Evolutionary conservation across 2,888 invertebrate species (phyloP), one percentile per base, ranked within the genome.

Genomic region (Lasioglossum calceatum): DNA sequence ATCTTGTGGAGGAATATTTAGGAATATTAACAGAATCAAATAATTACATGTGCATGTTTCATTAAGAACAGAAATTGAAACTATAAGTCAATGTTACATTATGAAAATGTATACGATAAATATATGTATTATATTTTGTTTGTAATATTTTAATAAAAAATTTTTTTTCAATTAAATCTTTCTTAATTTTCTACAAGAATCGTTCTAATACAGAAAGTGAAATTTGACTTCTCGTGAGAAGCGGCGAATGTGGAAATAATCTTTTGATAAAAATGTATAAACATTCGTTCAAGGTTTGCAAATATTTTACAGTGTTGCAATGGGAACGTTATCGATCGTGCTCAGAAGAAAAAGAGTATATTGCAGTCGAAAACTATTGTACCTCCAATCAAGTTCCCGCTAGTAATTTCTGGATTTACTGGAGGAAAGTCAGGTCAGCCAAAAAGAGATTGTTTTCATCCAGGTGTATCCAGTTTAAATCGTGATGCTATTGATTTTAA

Each of bases 391-490:
- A 95, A 94, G 89, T 88, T 92, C 44, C 82, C 90, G 74, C 86
- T 92, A 14, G 93, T 92, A 61, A 93, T 95, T 75, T 92, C 94
- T 47, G 93, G 94, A 71, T 90, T 95, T 73, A 95, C 93, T 50
- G 95, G 95, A 14, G 92, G 91, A 61, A 94, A 94, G 88, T 95
- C 95, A 61, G 96, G 95, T 84, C 96, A 96, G 91, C 96, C 96
- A 82, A 96, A 96, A 78, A 95, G 98, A 96, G 97, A 97, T 96
- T 99, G 99, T 96, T 98, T 99, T 96, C 99, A 99, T 96, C 98
- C 98, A 95, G 98, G 98, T 93, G 97, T 97, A 74, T 97, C 98
- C 93, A 96, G 96, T 95, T 95, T 97, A 93, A 96, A 96, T 89
- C 96, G 97, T 94, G 97, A 97, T 94, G 96, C 96, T 95, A 96